Evolutionary conservation across 2,888 invertebrate genomes (phyloP).

Genomic region (Cabera pusaria): DNA sequence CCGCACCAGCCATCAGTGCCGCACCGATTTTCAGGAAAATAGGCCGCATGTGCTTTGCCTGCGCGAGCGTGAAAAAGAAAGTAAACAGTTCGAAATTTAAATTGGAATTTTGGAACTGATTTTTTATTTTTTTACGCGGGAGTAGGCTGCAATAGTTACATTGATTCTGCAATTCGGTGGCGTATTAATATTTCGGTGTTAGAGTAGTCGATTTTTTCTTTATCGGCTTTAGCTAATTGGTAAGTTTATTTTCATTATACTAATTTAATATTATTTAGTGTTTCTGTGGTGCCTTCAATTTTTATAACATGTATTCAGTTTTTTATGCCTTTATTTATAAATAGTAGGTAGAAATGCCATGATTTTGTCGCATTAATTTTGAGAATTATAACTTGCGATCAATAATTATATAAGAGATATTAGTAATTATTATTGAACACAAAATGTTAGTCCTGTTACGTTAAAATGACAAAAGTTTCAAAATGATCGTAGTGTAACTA

Average conservation of each 20-base stretch:
- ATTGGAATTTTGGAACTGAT: conserved; percentile 10
- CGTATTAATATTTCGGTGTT: conserved; percentile 19
- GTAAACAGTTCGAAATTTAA: conserved; percentile 28
- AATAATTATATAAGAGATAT: too few species aligned
- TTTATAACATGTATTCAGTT: too few species aligned
- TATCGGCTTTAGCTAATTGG: conserved; percentile 7
- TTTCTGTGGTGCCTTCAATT: too few species aligned
- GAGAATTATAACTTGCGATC: too few species aligned
- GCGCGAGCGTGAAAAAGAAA: conserved; percentile 42
- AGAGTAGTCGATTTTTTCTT: conserved; percentile 8
- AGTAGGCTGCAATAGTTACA: conserved; percentile 15
- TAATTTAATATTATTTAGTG: too few species aligned
- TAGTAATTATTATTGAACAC: too few species aligned
- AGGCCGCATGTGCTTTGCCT: conserved; percentile 61
- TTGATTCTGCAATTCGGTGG: conserved; percentile 8
- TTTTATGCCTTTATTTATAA: too few species aligned
- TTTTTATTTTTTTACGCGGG: conserved; percentile 23
- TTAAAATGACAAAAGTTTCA: too few species aligned
- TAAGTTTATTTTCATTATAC: conserved; percentile 1
- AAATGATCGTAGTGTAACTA: too few species aligned
- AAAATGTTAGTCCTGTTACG: too few species aligned
- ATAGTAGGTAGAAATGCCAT: too few species aligned
- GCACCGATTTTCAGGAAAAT: conserved; percentile 61
- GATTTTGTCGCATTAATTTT: too few species aligned
- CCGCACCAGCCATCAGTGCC: conserved; percentile 52